Evolutionary conservation across 2,888 invertebrate genomes (phyloP), one percentile per base, ranked within the genome.

Genomic region (Himalopsyche anomala): DNA sequence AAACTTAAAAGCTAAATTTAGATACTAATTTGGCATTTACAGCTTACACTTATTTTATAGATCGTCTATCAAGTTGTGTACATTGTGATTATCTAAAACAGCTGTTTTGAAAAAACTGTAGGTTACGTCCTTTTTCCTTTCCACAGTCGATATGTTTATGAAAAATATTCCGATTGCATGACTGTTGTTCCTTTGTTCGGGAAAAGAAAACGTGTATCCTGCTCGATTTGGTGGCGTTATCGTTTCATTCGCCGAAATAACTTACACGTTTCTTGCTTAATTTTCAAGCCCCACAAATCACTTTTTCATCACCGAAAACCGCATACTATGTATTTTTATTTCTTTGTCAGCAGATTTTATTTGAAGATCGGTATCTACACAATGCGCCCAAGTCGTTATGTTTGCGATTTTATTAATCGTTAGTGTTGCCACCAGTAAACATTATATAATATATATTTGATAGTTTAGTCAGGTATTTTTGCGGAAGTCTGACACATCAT

Each of bases 241-340:
- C 28, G n/a, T 62, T 28, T 28, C 36, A 74, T 15, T 74, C 15
- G 74, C n/a, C 11, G 74, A 5, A 74, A 74, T 38, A 38, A 74
- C 0, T 74, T 38, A 74, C 12, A 4, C 9, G 36, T 74, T 9
- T 36, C 5, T 12, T 12, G 11, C 36, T 15, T 19, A n/a, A 28
- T 28, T 74, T 38, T 74, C 12, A 0, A 38, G 38, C 12, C 74
- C 74, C 36, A 28, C 36, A 74, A 74, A 74, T 28, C 19, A 74
- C 74, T 74, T 74, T 74, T 74, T 74, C 74, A 74, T 12, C 38
- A 74, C 38, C 74, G 74, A 38, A 74, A 74, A 38, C 74, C 74
- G 5, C 38, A 74, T 19, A 28, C 2, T 28, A 74, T 51, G 51
- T 15, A 45, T 74, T 74, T 74, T 74, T 74, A 38, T 74, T 38